phyloP scores from a whole-genome alignment of 2,113 vertebrate genomes.

The Brachypteracias leptosomus region DNA sequence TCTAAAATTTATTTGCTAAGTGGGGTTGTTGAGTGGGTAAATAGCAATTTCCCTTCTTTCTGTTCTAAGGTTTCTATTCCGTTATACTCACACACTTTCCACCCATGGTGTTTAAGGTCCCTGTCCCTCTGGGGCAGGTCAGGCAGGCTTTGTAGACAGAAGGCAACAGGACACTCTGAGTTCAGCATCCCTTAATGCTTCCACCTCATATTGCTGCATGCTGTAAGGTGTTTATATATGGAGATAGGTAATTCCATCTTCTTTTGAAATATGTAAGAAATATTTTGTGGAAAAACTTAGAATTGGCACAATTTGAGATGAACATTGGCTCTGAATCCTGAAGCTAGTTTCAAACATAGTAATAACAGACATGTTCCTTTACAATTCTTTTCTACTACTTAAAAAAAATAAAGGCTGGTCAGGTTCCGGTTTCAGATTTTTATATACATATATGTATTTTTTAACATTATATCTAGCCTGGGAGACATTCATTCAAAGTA shows the following conservation, averaged over 20 bases:
- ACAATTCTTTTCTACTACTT: not conserved
- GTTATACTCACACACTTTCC: not conserved
- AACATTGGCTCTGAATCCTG: not conserved
- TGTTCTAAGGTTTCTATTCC: not conserved
- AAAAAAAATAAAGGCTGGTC: not conserved
- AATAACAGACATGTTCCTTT: not conserved
- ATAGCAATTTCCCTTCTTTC: not conserved
- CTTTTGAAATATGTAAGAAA: not conserved
- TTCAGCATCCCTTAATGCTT: too few relatives aligned
- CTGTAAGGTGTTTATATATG: not conserved
- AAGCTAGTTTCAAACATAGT: not conserved
- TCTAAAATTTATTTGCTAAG: not conserved
- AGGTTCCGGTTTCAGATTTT: not conserved
- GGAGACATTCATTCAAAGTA: not conserved
- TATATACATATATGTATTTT: not conserved
- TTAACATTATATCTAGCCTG: not conserved
- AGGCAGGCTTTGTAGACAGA: not conserved
- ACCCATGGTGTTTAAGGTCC: not conserved
- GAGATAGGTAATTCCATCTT: not conserved
- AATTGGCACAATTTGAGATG: not conserved
- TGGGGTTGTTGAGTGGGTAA: not conserved
- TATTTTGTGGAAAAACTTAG: not conserved
- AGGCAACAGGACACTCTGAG: not conserved
- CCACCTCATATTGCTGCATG: accelerated
- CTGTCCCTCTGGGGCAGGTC: not conserved